phyloP scores from a whole-genome alignment of 2,113 vertebrate species.

The Geococcyx californianus region DNA sequence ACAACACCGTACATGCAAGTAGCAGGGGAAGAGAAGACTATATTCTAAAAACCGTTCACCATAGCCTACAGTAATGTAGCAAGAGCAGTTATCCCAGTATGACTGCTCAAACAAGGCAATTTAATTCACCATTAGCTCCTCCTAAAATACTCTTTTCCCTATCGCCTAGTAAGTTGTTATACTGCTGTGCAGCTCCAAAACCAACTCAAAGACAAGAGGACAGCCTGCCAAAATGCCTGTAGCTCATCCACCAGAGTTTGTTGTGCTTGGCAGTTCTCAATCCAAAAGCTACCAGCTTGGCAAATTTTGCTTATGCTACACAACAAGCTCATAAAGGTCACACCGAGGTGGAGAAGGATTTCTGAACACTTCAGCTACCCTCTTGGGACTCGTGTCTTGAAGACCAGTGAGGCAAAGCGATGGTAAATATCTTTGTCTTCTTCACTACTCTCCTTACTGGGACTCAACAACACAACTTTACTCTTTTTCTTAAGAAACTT shows the following conservation, averaged over 20 bases:
- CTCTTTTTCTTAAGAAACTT: neutral
- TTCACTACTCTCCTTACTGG: neutral
- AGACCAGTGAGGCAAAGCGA: neutral
- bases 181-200: neutral
- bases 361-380: neutral
- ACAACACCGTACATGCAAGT: neutral
- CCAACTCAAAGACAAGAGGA: neutral
- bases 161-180: neutral
- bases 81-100: neutral
- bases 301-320: neutral
- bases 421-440: neutral
- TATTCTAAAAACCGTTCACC: fast-evolving
- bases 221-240: neutral
- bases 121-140: neutral
- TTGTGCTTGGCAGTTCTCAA: neutral
- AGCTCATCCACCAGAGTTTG: neutral
- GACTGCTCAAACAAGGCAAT: neutral
- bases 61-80: neutral
- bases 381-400: neutral
- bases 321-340: neutral
- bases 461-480: neutral
- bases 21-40: neutral
- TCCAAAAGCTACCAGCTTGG: neutral
- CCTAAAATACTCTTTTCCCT: neutral
- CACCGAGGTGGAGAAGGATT: neutral